Evolutionary conservation across 2,888 invertebrate species (phyloP), one percentile per base, ranked within the genome.

Genomic region (Schrankia costaestrigalis): DNA sequence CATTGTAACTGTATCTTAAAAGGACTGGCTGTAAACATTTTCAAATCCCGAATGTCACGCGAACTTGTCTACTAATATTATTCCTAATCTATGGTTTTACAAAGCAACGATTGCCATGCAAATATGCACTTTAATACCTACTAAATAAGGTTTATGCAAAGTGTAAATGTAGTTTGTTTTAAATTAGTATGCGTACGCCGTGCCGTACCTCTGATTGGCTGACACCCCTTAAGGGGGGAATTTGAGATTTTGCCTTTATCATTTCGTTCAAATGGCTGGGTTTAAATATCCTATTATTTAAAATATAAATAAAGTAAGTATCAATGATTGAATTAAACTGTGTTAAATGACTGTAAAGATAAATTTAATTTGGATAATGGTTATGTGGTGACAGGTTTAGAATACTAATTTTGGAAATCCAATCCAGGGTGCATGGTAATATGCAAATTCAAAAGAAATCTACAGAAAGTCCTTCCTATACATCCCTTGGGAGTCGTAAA

Each of bases 131-230:
- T 37, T 48, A 47, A 34, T 3, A 0, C 10, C 3, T 5, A 6
- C 0, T 1, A 0, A 17, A 49, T 50, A 56, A 52, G 42, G 35
- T n/a, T 35, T 26, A 25, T 14, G 34, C 24, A 12, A 23, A 37
- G 11, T 27, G 41, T 30, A 41, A 46, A 35, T 35, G 12, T 30
- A 34, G 33, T 37, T 45, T 43, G 51, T 28, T 28, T 26, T 23
- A 46, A 49, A 78, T 86, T 75, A 77, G 78, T 85, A 85, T 85
- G 77, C 84, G 56, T 55, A 46, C 39, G 46, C 46, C 48, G 70
- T 78, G 49, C 69, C 41, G 39, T 44, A 43, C 62, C 73, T 71
- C 76, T 83, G 84, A 83, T 84, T 83, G 84, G 80, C 70, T 56
- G 67, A 68, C 63, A 67, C 61, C 61, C 66, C 66, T 63, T 2